Evolutionary conservation across 2,888 invertebrate species (phyloP).

Genomic region (Lasioglossum vierecki): DNA sequence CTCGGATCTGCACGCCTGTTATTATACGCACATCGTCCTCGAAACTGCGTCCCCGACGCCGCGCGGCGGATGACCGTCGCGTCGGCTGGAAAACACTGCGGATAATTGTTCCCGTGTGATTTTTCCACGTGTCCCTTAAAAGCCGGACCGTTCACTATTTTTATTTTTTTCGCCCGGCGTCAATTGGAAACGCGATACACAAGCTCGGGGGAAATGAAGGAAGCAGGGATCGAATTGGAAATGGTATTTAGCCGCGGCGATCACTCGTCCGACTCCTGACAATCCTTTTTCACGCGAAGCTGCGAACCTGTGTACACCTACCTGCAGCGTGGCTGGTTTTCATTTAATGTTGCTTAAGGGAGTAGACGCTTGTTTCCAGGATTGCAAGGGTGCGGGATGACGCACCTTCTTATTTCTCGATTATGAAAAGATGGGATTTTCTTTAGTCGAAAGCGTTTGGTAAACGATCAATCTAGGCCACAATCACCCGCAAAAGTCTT

Average conservation of each 20-base stretch:
- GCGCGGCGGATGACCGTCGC: background rate
- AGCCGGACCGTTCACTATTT: constrained; percentile 10
- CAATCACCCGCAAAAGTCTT: too few relatives aligned
- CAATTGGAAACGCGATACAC: constrained; percentile 43
- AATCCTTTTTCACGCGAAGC: background rate
- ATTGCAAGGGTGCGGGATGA: too few relatives aligned
- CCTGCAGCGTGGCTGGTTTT: background rate
- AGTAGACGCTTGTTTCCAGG: too few relatives aligned
- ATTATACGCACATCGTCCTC: constrained; percentile 43
- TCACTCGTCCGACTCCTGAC: constrained; percentile 18
- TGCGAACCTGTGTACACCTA: background rate
- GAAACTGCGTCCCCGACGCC: background rate
- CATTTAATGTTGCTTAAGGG: background rate
- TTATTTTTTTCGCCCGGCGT: constrained; percentile 15
- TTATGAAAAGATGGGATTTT: too few relatives aligned
- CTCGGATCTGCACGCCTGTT: constrained; percentile 50
- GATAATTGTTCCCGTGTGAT: constrained; percentile 1
- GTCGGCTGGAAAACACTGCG: background rate
- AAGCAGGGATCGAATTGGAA: constrained; percentile 45
- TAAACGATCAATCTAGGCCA: too few relatives aligned
- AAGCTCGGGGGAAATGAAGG: constrained; percentile 14
- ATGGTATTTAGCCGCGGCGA: constrained; percentile 53
- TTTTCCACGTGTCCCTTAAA: background rate
- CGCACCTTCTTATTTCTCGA: too few relatives aligned
- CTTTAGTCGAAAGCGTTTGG: too few relatives aligned